Percentiles rank a stretch among this genome's conserved stretches.
These are phyloP conservation scores for Paralichthys olivaceus DNA, from an alignment of 2,113 vertebrate species.

Conservation along the genomic window DNA sequence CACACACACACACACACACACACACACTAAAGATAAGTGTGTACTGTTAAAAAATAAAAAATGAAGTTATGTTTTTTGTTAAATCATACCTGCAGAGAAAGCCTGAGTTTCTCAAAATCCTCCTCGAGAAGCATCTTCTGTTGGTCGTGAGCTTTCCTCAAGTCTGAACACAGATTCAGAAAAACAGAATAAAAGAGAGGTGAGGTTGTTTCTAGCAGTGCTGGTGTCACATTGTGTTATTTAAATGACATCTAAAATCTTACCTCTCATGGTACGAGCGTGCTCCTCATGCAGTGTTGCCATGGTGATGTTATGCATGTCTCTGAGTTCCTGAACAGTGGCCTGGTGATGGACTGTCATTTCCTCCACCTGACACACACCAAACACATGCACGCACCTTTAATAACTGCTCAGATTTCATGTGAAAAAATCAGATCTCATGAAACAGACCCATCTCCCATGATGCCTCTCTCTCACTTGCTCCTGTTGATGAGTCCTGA, in stretches of 20 bases:
- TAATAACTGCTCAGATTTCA: neutral
- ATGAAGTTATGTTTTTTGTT: neutral
- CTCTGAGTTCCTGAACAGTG: slow-evolving; percentile 87
- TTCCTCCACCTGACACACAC: slow-evolving; percentile 87
- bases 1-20: no score
- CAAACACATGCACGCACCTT: slow-evolving; percentile 12
- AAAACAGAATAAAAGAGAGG: neutral
- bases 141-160: slow-evolving; percentile 90
- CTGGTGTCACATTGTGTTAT: neutral
- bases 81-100: slow-evolving; percentile 88
- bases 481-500: slow-evolving; percentile 82
- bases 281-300: slow-evolving; percentile 90
- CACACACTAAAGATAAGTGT: neutral
- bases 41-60: neutral
- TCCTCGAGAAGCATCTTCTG: slow-evolving; percentile 92
- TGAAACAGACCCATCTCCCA: slow-evolving; percentile 6
- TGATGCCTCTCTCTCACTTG: slow-evolving; percentile 68
- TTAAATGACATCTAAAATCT: slow-evolving; percentile 6
- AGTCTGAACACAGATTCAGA: slow-evolving; percentile 77
- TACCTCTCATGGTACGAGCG: slow-evolving; percentile 90
- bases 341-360: slow-evolving; percentile 87
- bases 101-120: slow-evolving; percentile 90
- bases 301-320: slow-evolving; percentile 87
- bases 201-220: neutral
- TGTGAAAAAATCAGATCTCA: neutral